phyloP scores from a whole-genome alignment of 2,113 vertebrate genomes.

The Alectura lathami region DNA sequence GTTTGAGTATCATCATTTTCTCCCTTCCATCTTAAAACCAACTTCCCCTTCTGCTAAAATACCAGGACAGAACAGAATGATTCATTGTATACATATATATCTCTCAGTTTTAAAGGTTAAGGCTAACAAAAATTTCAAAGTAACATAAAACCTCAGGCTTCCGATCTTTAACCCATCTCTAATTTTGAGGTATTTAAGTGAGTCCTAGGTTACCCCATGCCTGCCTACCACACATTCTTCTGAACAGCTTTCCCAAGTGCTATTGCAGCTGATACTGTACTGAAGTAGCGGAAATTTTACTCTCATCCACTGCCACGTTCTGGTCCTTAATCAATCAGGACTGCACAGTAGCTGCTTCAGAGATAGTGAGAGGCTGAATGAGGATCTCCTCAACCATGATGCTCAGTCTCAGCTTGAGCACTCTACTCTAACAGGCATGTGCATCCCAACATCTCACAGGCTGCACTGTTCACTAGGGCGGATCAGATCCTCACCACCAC shows the following conservation, averaged over 20 bases:
- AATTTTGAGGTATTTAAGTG: conserved; percentile 55
- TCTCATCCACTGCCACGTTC: background rate
- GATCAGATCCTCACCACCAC: background rate
- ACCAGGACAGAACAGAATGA: background rate
- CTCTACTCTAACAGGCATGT: background rate
- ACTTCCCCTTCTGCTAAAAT: background rate
- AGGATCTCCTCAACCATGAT: rapidly evolving
- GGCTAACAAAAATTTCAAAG: conserved; percentile 47
- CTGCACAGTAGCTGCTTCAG: background rate
- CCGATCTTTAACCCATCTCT: conserved; percentile 48
- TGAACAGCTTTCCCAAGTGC: background rate
- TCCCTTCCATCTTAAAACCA: conserved; percentile 27
- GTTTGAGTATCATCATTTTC: conserved; percentile 3
- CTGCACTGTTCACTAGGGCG: background rate
- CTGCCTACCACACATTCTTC: conserved; percentile 21
- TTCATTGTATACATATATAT: conserved; percentile 22
- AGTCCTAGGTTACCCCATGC: background rate
- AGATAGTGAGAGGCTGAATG: background rate
- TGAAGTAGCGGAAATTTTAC: background rate
- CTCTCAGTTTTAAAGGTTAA: conserved; percentile 25
- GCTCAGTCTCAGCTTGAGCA: background rate
- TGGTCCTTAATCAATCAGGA: background rate
- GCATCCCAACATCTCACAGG: rapidly evolving
- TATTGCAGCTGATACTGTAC: background rate
- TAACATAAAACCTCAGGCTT: conserved; percentile 52